phyloP scores from a whole-genome alignment of 1,140 invertebrate genomes.

The Dendroctonus valens region DNA sequence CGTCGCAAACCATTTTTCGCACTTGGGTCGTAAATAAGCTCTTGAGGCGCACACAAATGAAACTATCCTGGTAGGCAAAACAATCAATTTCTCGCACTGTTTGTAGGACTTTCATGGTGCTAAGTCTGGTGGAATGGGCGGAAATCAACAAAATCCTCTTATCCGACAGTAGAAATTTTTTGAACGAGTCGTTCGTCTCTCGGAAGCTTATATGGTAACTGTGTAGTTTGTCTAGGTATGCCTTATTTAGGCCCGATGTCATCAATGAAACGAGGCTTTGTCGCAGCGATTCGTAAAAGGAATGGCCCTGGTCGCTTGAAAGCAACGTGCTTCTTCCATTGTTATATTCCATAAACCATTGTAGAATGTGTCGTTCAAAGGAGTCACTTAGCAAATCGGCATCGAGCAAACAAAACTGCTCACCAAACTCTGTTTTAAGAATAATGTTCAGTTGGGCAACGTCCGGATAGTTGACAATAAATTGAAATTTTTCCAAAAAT shows the following conservation, averaged over 20 bases:
- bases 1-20: background rate
- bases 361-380: conserved; percentile 16
- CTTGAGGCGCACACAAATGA: conserved; percentile 3
- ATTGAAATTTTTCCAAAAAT: conserved; percentile 12
- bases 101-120: conserved; percentile 5
- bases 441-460: conserved; percentile 11
- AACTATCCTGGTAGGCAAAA: background rate
- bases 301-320: background rate
- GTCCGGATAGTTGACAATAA: conserved; percentile 7
- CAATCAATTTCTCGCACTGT: background rate
- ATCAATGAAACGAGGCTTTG: background rate
- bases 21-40: background rate
- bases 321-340: conserved; percentile 15
- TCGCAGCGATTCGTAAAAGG: conserved; percentile 3
- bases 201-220: conserved; percentile 3
- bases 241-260: conserved; percentile 14
- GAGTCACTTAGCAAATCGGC: conserved; percentile 14
- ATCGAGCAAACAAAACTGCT: conserved; percentile 19
- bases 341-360: conserved; percentile 13
- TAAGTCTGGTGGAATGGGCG: background rate
- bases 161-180: background rate
- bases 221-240: conserved; percentile 10
- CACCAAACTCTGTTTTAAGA: conserved; percentile 7
- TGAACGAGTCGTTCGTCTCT: background rate
- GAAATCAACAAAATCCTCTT: conserved; percentile 1